Evolutionary conservation across 2,113 vertebrate genomes (phyloP), one percentile per base, ranked within the genome.

Genomic region (Anguilla rostrata): DNA sequence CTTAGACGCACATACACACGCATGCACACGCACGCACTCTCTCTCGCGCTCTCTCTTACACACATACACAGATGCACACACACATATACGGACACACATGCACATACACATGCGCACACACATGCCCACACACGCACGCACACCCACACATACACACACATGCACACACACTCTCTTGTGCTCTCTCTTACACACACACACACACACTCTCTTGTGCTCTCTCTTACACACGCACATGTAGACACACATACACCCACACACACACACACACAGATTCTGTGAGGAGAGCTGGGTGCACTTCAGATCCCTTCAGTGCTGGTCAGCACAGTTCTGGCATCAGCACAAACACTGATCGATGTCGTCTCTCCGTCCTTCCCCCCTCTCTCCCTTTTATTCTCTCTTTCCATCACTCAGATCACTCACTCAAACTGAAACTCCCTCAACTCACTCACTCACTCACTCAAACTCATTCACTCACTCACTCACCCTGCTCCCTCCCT

Each of bases 291-390:
- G 82, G 49, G 57, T 66, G 56, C 29, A 56, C 49, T 84, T 41
- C 34, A 56, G 83, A 66, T 40, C 12, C 39, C 83, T 84, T 84
- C 66, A 66, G 39, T 0, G 39, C 39, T 8, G 39, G 53, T 29
- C 57, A 66, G 39, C 14, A 2, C 29, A 41, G 83, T 34, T 29
- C 39, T 84, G 83, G 56, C 83, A 39, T 84, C 83, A 66, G 83
- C 57, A 84, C 34, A 40, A 40, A 66, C 56, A 39, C 56, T 40
- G 41, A 84, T 84, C 83, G 41, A 66, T 66, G 57, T 34, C 20
- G 15, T 53, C 83, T 66, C 83, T 66, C 56, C 39, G 20, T 41
- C 22, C 20, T 18, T 63, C 20, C 18, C 18, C 18, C 60, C 18
- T 22, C 63, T 7, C 20, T n/a, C 22, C n/a, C 26, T 71, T 22